Conservation (phyloP, 1,140 invertebrate species). For the Zaprionus capensis region DNA sequence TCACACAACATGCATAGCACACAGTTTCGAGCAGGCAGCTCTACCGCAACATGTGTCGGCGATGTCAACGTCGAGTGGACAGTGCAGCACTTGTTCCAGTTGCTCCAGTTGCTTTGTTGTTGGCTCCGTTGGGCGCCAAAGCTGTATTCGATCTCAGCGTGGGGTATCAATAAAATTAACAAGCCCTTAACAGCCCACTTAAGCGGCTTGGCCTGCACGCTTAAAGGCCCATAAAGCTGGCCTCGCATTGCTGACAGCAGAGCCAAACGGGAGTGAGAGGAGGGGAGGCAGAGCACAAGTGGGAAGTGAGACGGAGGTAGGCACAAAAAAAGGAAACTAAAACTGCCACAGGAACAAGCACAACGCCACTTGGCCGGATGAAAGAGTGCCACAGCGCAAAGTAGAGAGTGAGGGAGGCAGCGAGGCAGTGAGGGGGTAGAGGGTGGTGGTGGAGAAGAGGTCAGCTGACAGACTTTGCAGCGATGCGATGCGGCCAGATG, state of each 20-base stretch:
- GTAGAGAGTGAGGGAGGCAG: slow-evolving; percentile 9
- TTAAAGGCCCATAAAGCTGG: slow-evolving; percentile 61
- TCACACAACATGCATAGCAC: slow-evolving; percentile 3
- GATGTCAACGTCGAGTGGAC: slow-evolving; percentile 35
- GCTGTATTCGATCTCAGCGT: slow-evolving; percentile 41
- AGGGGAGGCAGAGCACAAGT: neutral
- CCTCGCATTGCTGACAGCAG: neutral
- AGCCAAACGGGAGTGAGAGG: neutral
- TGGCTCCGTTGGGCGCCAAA: slow-evolving; percentile 15
- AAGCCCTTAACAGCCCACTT: slow-evolving; percentile 56
- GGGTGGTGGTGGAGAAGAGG: neutral
- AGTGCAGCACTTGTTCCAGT: slow-evolving; percentile 31
- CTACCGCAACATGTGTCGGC: slow-evolving; percentile 36
- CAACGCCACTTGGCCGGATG: slow-evolving; percentile 17
- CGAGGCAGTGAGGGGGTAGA: neutral
- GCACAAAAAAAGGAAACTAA: neutral
- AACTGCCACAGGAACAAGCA: slow-evolving; percentile 20
- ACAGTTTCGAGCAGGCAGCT: neutral
- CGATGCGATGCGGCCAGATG: slow-evolving; percentile 25
- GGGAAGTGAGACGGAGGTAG: too few relatives aligned
- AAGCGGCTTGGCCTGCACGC: slow-evolving; percentile 50
- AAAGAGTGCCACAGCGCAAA: slow-evolving; percentile 28
- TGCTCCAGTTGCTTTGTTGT: neutral
- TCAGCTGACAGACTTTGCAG: neutral
- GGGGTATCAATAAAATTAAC: slow-evolving; percentile 63